Conservation (phyloP, 2,113 vertebrate genomes). For the Synchiropus splendidus region DNA sequence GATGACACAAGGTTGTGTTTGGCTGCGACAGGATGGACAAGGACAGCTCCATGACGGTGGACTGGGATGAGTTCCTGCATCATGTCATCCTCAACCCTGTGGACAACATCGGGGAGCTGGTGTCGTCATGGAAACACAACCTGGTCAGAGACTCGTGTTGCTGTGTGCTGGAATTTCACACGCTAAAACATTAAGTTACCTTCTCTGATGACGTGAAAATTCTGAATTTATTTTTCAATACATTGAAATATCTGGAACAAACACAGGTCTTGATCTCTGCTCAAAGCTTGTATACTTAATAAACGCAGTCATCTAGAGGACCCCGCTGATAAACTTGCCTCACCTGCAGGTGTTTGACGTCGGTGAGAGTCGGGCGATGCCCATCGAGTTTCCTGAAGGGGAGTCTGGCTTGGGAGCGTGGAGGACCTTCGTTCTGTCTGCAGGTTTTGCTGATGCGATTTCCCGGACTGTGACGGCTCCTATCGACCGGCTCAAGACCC, state of each 20-base stretch:
- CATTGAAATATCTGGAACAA: too few relatives aligned
- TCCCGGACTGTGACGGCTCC: slow-evolving; percentile 64
- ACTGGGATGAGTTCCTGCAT: slow-evolving; percentile 66
- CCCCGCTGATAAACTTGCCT: neutral
- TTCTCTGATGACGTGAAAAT: too few relatives aligned
- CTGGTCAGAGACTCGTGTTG: slow-evolving; percentile 37
- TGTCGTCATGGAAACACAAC: slow-evolving; percentile 65
- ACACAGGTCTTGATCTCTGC: too few relatives aligned
- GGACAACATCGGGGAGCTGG: slow-evolving; percentile 59
- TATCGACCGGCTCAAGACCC: slow-evolving; percentile 65
- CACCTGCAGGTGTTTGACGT: slow-evolving; percentile 61
- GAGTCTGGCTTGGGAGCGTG: slow-evolving; percentile 42
- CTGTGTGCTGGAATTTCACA: neutral
- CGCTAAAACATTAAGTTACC: neutral
- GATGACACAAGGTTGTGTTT: slow-evolving; percentile 7
- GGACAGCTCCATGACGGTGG: slow-evolving; percentile 65
- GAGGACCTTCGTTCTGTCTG: slow-evolving; percentile 53
- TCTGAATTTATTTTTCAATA: too few relatives aligned
- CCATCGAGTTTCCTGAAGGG: slow-evolving; percentile 50
- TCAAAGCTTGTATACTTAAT: too few relatives aligned
- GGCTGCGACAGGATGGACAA: slow-evolving; percentile 59
- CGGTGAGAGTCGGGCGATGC: slow-evolving; percentile 61
- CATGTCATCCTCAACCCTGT: slow-evolving; percentile 64
- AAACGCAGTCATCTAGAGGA: too few relatives aligned
- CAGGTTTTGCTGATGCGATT: slow-evolving; percentile 57